Conservation (phyloP, 2,888 invertebrate genomes). For the Spodoptera picta region DNA sequence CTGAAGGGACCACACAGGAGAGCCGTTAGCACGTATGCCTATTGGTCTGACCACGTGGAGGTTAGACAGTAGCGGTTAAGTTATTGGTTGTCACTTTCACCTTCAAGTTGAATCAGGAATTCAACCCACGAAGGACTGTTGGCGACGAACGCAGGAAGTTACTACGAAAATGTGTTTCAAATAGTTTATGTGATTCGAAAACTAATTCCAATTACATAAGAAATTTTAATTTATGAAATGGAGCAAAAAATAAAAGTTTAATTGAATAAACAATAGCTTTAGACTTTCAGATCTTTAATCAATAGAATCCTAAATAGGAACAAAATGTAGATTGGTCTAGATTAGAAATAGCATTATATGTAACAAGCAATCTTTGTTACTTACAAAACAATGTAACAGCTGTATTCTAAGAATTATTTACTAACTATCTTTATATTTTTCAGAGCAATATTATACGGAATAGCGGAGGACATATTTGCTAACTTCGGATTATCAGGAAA, state of each 20-base stretch:
- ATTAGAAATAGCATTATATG: not conserved
- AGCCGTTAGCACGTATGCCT: conserved; percentile 62
- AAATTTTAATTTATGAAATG: conserved; percentile 24
- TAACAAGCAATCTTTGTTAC: conserved; percentile 15
- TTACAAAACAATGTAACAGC: not conserved
- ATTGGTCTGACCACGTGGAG: conserved; percentile 55
- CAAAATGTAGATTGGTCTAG: conserved; percentile 10
- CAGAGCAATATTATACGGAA: conserved; percentile 93
- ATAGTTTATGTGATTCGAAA: conserved; percentile 69
- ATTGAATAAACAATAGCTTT: conserved; percentile 9
- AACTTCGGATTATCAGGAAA: conserved; percentile 95
- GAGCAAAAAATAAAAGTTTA: conserved; percentile 26
- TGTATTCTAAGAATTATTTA: too few species aligned
- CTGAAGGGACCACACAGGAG: conserved; percentile 62
- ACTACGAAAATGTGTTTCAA: conserved; percentile 57
- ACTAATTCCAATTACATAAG: conserved; percentile 61
- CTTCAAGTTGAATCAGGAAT: conserved; percentile 68
- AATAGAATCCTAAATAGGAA: not conserved
- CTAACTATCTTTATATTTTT: conserved; percentile 26
- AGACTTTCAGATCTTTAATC: conserved; percentile 23
- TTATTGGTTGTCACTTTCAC: conserved; percentile 75
- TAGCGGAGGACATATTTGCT: conserved; percentile 93
- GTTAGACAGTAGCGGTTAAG: conserved; percentile 53
- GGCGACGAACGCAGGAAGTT: conserved; percentile 68
- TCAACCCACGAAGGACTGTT: conserved; percentile 68